Percentiles rank a stretch among this genome's conserved stretches.
Conservation (phyloP, 1,140 invertebrate species). For the Antheraea mylitta region DNA sequence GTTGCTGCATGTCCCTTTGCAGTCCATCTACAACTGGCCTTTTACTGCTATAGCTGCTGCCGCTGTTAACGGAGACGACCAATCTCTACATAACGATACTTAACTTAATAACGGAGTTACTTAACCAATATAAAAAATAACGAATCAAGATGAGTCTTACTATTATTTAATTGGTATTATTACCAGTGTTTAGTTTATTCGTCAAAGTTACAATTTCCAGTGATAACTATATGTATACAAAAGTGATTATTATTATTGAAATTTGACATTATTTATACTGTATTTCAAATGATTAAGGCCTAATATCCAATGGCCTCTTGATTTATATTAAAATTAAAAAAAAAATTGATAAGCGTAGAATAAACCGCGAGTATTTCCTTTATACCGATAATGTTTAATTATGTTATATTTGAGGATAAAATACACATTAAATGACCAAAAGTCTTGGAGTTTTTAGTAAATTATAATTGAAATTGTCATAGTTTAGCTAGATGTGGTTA, state of each 20-base stretch:
- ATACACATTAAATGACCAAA: constrained; percentile 8
- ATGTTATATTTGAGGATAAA: neutral
- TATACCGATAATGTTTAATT: neutral
- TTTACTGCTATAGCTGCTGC: constrained; percentile 31
- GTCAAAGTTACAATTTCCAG: neutral
- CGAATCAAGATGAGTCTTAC: neutral
- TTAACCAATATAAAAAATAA: neutral
- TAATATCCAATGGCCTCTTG: constrained; percentile 6
- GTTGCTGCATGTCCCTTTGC: constrained; percentile 91
- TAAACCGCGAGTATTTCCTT: neutral
- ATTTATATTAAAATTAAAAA: constrained; percentile 1
- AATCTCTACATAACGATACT: constrained; percentile 26
- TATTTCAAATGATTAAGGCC: constrained; percentile 8
- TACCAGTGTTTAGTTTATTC: constrained; percentile 3
- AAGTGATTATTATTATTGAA: neutral
- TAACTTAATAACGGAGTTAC: neutral
- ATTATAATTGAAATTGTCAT: constrained; percentile 54
- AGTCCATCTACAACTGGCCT: constrained; percentile 77
- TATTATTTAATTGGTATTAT: constrained; percentile 3
- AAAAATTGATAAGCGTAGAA: neutral
- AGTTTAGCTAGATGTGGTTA: constrained; percentile 74
- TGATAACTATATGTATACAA: neutral
- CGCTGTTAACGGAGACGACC: constrained; percentile 51
- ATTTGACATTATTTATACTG: neutral
- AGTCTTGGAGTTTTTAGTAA: constrained; percentile 43